These are phyloP conservation scores for Prenolepis imparis DNA, from an alignment of 2,888 invertebrate genomes.

Conservation along the genomic window DNA sequence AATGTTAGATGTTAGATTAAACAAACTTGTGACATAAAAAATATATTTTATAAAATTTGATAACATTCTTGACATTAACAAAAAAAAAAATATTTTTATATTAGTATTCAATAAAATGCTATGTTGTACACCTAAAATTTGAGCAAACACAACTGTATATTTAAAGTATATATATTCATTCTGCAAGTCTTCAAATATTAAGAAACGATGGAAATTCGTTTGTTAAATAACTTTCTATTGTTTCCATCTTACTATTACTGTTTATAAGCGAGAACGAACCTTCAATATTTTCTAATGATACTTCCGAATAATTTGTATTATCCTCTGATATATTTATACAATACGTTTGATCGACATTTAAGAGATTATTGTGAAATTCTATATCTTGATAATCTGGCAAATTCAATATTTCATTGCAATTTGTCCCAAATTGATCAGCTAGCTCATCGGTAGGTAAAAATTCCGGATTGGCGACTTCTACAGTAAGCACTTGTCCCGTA, in stretches of 20 bases:
- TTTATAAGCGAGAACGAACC: slow-evolving; percentile 74
- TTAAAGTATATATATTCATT: background rate
- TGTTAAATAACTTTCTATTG: slow-evolving; percentile 76
- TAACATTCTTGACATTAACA: slow-evolving; percentile 17
- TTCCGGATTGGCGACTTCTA: slow-evolving; percentile 77
- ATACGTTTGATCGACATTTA: slow-evolving; percentile 75
- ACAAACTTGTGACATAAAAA: slow-evolving; percentile 5
- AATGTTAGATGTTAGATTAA: background rate
- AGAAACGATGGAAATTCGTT: slow-evolving; percentile 76
- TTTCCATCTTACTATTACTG: slow-evolving; percentile 72
- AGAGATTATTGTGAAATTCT: slow-evolving; percentile 74
- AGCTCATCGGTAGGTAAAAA: slow-evolving; percentile 74
- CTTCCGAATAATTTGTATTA: slow-evolving; percentile 75
- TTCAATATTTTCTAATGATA: slow-evolving; percentile 73
- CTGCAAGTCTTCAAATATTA: slow-evolving; percentile 70
- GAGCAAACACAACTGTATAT: background rate
- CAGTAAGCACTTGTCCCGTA: slow-evolving; percentile 79
- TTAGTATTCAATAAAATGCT: background rate
- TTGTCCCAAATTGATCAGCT: slow-evolving; percentile 78
- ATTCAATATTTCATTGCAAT: slow-evolving; percentile 77
- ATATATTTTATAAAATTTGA: slow-evolving; percentile 36
- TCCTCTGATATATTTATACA: slow-evolving; percentile 60
- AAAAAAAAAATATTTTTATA: slow-evolving; percentile 14
- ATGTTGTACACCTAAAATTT: background rate
- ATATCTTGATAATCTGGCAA: slow-evolving; percentile 75